phyloP scores from a whole-genome alignment of 2,797 vertebrate genomes.

The Brachyrhaphis roseni region DNA sequence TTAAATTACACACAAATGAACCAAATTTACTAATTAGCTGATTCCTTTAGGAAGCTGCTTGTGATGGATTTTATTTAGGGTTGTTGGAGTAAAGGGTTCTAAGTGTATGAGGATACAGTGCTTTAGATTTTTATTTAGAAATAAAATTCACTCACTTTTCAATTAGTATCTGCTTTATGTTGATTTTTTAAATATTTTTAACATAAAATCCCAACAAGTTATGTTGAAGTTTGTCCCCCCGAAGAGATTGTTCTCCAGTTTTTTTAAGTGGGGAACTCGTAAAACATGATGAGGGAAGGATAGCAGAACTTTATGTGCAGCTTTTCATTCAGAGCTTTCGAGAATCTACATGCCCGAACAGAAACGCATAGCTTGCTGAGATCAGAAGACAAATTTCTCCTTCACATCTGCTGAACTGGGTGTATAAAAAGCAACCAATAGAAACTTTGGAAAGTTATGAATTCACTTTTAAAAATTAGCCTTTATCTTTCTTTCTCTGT shows the following conservation, averaged over 20 bases:
- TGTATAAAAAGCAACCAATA: background rate
- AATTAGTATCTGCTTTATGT: background rate
- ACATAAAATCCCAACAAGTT: background rate
- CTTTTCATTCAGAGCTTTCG: constrained; percentile 11
- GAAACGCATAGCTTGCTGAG: constrained; percentile 6
- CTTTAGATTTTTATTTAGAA: background rate
- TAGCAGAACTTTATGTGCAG: background rate
- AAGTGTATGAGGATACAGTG: background rate
- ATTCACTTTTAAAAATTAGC: constrained; percentile 8
- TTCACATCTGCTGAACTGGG: background rate
- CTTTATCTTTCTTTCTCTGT: background rate
- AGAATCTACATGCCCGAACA: constrained; percentile 14
- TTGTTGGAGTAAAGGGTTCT: background rate
- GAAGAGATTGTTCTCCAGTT: background rate
- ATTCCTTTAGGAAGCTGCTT: background rate
- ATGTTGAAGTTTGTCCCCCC: background rate
- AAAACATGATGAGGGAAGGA: background rate
- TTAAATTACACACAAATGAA: background rate
- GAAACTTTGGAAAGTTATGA: background rate
- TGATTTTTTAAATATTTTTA: background rate
- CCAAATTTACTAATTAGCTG: background rate
- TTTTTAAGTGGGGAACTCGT: background rate
- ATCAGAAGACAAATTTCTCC: constrained; percentile 10
- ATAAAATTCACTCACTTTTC: background rate
- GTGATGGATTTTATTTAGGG: background rate